Conservation (phyloP, 1,140 invertebrate species). For the Sycophaga agraensis region DNA sequence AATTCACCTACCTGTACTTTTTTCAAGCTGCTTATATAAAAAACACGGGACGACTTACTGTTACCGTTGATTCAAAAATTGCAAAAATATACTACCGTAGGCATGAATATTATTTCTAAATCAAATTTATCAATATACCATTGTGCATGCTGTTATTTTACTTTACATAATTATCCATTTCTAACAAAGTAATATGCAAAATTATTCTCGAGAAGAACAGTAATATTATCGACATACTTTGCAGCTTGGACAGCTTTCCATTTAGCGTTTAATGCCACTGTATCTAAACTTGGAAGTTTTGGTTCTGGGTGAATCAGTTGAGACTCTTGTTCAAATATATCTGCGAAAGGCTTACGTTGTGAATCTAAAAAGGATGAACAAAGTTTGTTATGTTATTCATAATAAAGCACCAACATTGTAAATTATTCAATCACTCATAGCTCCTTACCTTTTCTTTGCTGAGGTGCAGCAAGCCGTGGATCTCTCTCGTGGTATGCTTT, state of each 20-base stretch:
- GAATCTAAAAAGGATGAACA: conserved; percentile 39
- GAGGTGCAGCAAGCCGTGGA: conserved; percentile 40
- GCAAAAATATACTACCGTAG: no score
- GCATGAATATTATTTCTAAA: no score
- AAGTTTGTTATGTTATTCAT: neutral
- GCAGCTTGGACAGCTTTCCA: conserved; percentile 53
- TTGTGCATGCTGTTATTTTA: no score
- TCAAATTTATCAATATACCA: no score
- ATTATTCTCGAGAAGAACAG: no score
- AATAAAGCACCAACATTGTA: neutral
- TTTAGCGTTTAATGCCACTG: conserved; percentile 51
- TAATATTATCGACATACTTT: conserved; percentile 34
- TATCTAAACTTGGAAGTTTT: conserved; percentile 50
- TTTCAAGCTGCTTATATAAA: no score
- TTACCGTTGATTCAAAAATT: no score
- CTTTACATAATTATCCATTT: no score
- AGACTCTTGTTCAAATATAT: conserved; percentile 55
- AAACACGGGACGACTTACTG: no score
- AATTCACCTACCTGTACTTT: no score
- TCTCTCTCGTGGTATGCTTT: conserved; percentile 55
- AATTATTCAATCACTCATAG: no score
- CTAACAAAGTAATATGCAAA: no score
- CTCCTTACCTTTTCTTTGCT: conserved; percentile 51
- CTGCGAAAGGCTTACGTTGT: conserved; percentile 53
- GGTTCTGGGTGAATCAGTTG: conserved; percentile 52